Conservation (phyloP, 2,888 invertebrate genomes). For the Pinctada fucata region DNA sequence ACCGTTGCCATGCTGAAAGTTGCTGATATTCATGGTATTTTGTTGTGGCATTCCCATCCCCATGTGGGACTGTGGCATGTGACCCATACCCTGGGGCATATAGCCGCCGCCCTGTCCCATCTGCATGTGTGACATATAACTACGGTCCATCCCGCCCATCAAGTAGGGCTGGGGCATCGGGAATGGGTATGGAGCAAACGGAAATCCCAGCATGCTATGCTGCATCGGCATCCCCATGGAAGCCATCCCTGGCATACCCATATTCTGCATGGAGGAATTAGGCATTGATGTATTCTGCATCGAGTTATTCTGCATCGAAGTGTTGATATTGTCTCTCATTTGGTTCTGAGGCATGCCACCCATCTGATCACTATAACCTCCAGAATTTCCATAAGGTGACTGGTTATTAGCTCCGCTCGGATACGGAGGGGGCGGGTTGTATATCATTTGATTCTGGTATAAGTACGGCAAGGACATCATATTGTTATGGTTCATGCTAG, state of each 20-base stretch:
- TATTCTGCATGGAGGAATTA: constrained; percentile 24
- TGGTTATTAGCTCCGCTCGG: background rate
- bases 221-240: constrained; percentile 24
- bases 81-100: constrained; percentile 20
- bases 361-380: background rate
- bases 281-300: background rate
- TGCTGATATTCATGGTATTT: constrained; percentile 1
- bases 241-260: constrained; percentile 34
- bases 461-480: constrained; percentile 13
- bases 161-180: constrained; percentile 37
- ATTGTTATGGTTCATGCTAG: background rate
- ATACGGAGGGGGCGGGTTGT: background rate
- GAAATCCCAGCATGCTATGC: constrained; percentile 35
- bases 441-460: constrained; percentile 23
- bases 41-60: constrained; percentile 3
- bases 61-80: constrained; percentile 11
- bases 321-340: too few relatives aligned
- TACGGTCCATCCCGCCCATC: constrained; percentile 34
- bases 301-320: background rate
- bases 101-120: constrained; percentile 18
- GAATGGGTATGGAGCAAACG: constrained; percentile 41
- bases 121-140: constrained; percentile 26
- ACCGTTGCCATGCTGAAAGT: background rate
- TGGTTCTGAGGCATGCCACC: background rate
- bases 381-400: background rate